These are phyloP conservation scores for Corythoichthys haematopterus DNA, from an alignment of 2,113 vertebrate species.

Conservation along the genomic window DNA sequence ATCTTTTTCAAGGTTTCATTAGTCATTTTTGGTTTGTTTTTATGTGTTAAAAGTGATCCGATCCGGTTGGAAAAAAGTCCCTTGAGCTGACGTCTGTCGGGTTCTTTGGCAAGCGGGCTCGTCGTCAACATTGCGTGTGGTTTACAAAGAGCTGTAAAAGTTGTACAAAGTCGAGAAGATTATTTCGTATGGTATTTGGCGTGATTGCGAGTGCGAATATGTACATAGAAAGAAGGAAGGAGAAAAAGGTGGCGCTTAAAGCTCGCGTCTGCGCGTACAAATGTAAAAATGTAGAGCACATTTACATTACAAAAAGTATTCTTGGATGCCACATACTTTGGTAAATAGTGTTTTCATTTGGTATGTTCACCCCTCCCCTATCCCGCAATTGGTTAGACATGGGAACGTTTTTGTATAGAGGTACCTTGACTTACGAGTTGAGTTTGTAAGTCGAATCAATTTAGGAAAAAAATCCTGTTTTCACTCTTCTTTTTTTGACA, in stretches of 20 bases:
- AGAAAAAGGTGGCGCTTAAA: conserved; percentile 67
- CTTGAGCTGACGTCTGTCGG: conserved; percentile 75
- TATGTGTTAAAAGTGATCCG: conserved; percentile 3
- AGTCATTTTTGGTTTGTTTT: background rate
- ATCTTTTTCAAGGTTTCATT: background rate
- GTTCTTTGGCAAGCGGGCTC: conserved; percentile 96
- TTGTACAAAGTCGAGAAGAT: conserved; percentile 70
- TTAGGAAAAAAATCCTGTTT: no score
- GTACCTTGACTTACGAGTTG: background rate
- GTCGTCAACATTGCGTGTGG: background rate
- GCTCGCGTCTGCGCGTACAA: conserved; percentile 78
- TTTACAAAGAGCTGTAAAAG: conserved; percentile 71
- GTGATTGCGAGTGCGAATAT: conserved; percentile 50
- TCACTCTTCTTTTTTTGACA: no score
- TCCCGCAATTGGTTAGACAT: background rate
- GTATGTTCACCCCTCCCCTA: conserved; percentile 64
- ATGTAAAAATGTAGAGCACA: conserved; percentile 88
- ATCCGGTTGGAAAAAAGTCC: conserved; percentile 44
- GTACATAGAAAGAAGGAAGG: conserved; percentile 73
- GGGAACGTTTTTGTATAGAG: conserved; percentile 10
- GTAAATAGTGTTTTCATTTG: conserved; percentile 84
- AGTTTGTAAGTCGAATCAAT: no score
- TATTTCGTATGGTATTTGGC: conserved; percentile 54
- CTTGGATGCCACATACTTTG: conserved; percentile 93
- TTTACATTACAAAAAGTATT: conserved; percentile 80